Evolutionary conservation across 2,888 invertebrate species (phyloP).

Genomic region (Heliconius aoede): DNA sequence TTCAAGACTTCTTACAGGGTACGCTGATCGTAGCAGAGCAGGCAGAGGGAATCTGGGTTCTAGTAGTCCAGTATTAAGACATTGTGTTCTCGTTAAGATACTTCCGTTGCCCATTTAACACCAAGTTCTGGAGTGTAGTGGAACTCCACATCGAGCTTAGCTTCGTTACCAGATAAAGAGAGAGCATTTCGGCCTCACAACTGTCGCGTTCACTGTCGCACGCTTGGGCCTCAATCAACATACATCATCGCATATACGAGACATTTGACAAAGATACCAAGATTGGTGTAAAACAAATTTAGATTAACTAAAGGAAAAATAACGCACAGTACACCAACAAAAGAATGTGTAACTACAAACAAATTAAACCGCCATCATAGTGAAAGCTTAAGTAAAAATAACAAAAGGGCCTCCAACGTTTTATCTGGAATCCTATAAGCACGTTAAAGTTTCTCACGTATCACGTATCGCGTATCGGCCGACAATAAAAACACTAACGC

Average conservation of each 20-base stretch:
- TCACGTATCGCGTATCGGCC: conserved; percentile 30
- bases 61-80: too few species aligned
- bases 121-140: too few species aligned
- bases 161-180: too few species aligned
- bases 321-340: background rate
- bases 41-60: too few species aligned
- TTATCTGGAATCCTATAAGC: conserved; percentile 36
- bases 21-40: too few species aligned
- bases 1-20: too few species aligned
- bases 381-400: conserved; percentile 26
- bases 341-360: conserved; percentile 14
- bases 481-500: conserved; percentile 41
- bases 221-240: background rate
- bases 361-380: conserved; percentile 12
- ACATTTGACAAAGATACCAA: background rate
- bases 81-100: too few species aligned
- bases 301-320: background rate
- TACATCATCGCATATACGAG: background rate
- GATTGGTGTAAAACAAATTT: background rate
- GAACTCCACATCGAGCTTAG: too few species aligned
- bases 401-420: conserved; percentile 12
- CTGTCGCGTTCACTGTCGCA: too few species aligned
- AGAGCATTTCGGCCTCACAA: too few species aligned
- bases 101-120: too few species aligned
- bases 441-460: conserved; percentile 38